Base-by-base conservation (phyloP, 1,140 invertebrate species). In the Listronotus oregonensis region DNA sequence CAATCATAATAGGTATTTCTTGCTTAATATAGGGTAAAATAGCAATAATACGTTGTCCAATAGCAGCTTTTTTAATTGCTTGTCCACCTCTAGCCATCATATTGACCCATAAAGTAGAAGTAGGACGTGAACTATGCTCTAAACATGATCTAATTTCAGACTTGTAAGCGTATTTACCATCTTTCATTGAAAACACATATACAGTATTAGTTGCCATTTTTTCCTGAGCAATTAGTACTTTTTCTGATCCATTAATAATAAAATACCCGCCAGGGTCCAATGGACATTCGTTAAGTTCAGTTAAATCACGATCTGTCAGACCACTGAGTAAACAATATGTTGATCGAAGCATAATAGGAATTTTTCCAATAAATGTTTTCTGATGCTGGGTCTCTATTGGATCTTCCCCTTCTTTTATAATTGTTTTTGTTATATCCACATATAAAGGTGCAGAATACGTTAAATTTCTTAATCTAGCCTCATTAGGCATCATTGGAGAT, bases 171-270 rank as follows among this genome's bases (percentile, higher is more conserved):
- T 94, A 99, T 80, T 99, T 99, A 54, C 93, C 92, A 78, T 94
- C 92, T 82, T 99, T 99, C 92, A 99, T 96, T 74, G 93, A 92
- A 78, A 99, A 99, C 1, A 99, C 97, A 82, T 99, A 99, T 3
- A 99, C 97, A 57, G 96, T 98, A 78, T 99, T 99, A 9, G 97
- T 98, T 11, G 97, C 97, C 97, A 99, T 99, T 82, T 99, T 99
- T 80, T 99, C 97, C 80, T 99, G 97, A 8, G 97, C 97, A 81
- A 99, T 99, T 0, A 99, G 80, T 59, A 94, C 95, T 79, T 97
- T 97, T 82, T 97, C 95, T 8, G 94, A 96, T 1, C 95, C 95
- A 78, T 97, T 97, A 43, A 97, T 96, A 71, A 97, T 94, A 71
- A 97, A 97, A 78, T 97, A 97, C 67, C 95, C 95, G 70, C 95